Percentiles rank a stretch among this genome's conserved stretches.
Evolutionary conservation across 2,888 invertebrate genomes (phyloP).

Genomic region (Griposia aprilina): DNA sequence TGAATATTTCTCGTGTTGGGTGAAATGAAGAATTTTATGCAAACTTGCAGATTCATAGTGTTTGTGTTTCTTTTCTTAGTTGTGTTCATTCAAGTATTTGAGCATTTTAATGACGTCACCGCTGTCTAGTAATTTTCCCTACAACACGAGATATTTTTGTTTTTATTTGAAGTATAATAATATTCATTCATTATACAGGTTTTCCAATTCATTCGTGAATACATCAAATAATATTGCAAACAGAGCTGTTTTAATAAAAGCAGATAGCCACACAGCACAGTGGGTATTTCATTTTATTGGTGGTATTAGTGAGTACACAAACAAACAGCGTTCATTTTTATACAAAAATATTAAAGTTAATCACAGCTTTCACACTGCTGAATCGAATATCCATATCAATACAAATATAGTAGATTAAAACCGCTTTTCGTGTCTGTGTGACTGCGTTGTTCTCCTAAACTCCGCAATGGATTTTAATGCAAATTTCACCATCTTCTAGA

Average conservation of each 20-base stretch:
- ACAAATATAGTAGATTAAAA: no score
- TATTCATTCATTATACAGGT: neutral
- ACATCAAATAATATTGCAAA: slow-evolving; percentile 3
- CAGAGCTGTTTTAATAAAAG: neutral
- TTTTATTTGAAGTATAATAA: neutral
- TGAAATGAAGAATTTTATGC: slow-evolving; percentile 19
- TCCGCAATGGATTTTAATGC: neutral
- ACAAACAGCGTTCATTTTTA: neutral
- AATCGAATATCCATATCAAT: neutral
- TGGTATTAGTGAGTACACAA: no score
- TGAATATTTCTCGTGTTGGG: slow-evolving; percentile 18
- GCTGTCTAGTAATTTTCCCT: neutral
- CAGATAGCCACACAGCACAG: neutral
- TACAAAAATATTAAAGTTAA: neutral
- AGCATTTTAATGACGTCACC: slow-evolving; percentile 32
- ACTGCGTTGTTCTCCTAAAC: neutral
- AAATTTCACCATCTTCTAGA: neutral
- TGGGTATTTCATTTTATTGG: neutral
- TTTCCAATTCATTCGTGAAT: neutral
- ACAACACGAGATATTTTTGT: neutral
- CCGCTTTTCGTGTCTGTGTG: neutral
- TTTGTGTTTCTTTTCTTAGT: slow-evolving; percentile 15
- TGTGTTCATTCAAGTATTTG: slow-evolving; percentile 32
- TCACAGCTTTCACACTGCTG: neutral
- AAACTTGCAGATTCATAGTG: slow-evolving; percentile 12